Conservation (phyloP, 1,140 invertebrate species). For the Diplogasteroides magnus region DNA sequence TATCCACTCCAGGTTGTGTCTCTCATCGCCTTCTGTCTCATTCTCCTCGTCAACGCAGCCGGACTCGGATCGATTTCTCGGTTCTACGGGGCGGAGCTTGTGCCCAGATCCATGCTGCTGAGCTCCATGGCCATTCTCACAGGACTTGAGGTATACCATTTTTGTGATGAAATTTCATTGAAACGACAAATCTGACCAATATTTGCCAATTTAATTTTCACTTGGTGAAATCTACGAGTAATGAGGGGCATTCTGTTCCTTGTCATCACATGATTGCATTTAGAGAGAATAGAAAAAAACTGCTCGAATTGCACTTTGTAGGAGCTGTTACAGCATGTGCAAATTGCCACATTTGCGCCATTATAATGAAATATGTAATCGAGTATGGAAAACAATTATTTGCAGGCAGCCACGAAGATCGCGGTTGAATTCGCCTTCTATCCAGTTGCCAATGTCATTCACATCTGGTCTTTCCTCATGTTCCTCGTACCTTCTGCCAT, state of each 20-base stretch:
- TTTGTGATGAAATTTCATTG: neutral
- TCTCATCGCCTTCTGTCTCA: constrained; percentile 23
- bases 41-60: constrained; percentile 33
- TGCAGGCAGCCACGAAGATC: neutral
- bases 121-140: constrained; percentile 31
- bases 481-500: neutral
- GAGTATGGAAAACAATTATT: too few relatives aligned
- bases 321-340: too few relatives aligned
- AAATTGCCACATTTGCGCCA: too few relatives aligned
- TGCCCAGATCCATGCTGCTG: constrained; percentile 30
- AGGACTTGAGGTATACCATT: constrained; percentile 25
- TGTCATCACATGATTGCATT: too few relatives aligned
- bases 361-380: too few relatives aligned
- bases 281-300: too few relatives aligned
- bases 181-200: too few relatives aligned
- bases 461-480: neutral
- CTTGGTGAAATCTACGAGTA: too few relatives aligned
- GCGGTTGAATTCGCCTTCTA: neutral
- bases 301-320: too few relatives aligned
- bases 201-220: too few relatives aligned
- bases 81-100: constrained; percentile 37
- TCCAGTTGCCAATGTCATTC: neutral
- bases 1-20: constrained; percentile 24
- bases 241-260: too few relatives aligned
- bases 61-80: constrained; percentile 36